Percentiles rank a stretch among this genome's conserved stretches.
Conservation (phyloP, 2,113 vertebrate genomes). For the Malurus elegans region DNA sequence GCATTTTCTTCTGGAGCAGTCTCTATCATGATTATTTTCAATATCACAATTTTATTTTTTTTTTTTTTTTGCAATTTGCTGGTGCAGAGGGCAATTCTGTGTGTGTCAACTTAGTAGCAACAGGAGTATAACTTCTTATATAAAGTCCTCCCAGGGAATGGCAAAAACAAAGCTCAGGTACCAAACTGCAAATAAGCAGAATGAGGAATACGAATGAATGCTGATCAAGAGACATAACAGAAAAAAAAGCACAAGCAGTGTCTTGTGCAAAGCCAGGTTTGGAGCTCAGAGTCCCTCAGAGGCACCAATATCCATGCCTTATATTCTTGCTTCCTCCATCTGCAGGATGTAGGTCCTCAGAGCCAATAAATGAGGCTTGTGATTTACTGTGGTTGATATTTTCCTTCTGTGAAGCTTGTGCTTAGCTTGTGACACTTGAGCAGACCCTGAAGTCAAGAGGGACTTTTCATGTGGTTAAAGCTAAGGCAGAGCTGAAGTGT, state of each 20-base stretch:
- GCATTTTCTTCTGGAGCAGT: neutral
- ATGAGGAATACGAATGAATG: neutral
- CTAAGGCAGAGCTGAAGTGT: neutral
- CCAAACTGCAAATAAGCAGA: neutral
- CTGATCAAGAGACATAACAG: neutral
- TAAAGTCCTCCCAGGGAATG: neutral
- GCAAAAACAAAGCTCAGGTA: neutral
- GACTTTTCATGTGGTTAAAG: constrained; percentile 4
- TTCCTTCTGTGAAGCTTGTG: neutral
- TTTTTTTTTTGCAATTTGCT: neutral
- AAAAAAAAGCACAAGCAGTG: neutral
- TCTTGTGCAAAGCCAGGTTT: neutral
- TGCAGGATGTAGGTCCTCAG: neutral
- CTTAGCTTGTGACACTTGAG: neutral
- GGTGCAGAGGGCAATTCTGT: neutral
- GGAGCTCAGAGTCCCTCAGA: neutral
- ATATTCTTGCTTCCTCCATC: neutral
- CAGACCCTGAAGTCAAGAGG: neutral
- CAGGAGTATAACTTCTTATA: neutral
- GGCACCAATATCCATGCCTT: neutral
- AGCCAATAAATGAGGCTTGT: neutral
- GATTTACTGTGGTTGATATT: neutral
- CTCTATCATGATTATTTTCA: neutral
- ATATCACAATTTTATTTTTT: neutral
- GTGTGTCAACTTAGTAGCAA: neutral